Conservation (phyloP, 2,888 invertebrate genomes). For the Stenotaenia linearis region DNA sequence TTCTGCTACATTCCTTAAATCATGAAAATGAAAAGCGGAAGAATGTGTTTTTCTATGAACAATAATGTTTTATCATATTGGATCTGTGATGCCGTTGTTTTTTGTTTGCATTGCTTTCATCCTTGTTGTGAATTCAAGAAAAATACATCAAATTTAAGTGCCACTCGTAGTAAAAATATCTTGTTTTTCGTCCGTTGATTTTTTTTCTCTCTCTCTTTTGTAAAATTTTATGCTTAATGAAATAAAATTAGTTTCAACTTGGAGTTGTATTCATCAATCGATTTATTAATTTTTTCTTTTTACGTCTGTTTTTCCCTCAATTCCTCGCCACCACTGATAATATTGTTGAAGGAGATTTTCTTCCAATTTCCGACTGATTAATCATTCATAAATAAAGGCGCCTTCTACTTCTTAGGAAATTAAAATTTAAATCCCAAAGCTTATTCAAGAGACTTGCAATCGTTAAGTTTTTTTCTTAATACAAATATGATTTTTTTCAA, state of each 20-base stretch:
- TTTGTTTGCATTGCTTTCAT: background rate
- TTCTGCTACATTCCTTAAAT: background rate
- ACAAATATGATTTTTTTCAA: background rate
- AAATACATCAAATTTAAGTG: background rate
- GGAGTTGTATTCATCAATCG: background rate
- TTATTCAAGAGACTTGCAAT: background rate
- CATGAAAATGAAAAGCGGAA: background rate
- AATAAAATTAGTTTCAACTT: background rate
- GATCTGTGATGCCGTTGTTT: background rate
- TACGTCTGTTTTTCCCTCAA: background rate
- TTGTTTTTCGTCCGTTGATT: too few relatives aligned
- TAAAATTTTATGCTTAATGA: background rate
- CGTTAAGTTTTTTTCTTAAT: background rate
- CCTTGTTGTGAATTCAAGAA: background rate
- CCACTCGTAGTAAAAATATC: too few relatives aligned
- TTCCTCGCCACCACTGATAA: background rate
- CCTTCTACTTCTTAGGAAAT: background rate
- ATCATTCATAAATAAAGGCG: background rate
- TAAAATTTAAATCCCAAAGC: background rate
- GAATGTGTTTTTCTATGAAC: background rate
- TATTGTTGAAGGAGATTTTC: background rate
- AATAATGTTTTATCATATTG: background rate
- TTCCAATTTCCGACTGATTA: slow-evolving; percentile 4
- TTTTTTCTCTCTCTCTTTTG: background rate
- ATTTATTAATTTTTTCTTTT: background rate